Conservation (phyloP, 2,797 vertebrate species). For the Hylomyscus alleni region DNA sequence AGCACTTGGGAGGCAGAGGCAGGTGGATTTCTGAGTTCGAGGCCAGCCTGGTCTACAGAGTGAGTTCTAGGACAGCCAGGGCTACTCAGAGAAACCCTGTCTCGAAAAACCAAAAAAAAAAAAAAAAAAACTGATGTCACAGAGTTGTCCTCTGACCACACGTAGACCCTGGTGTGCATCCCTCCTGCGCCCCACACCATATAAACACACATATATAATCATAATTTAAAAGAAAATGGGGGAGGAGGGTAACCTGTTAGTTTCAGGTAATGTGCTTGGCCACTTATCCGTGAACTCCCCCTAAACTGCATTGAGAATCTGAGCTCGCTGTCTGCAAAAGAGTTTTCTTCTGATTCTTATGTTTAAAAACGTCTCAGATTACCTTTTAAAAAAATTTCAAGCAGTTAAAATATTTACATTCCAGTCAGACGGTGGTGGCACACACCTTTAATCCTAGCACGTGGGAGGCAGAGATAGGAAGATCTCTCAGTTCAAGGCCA, state of each 20-base stretch:
- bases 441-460: neutral
- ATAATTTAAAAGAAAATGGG: conserved; percentile 19
- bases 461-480: neutral
- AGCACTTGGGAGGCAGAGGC: too few relatives aligned
- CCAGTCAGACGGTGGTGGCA: neutral
- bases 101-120: too few relatives aligned
- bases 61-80: too few relatives aligned
- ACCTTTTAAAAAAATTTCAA: conserved; percentile 20
- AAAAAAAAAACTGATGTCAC: neutral
- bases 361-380: conserved; percentile 35
- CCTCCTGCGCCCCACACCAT: neutral
- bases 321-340: conserved; percentile 32
- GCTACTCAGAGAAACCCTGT: too few relatives aligned
- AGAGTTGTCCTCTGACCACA: neutral
- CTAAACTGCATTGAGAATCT: conserved; percentile 20
- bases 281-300: neutral
- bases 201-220: neutral
- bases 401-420: conserved; percentile 12
- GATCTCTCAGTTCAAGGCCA: neutral
- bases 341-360: neutral
- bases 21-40: too few relatives aligned
- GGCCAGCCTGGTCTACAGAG: too few relatives aligned
- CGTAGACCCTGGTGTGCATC: too few relatives aligned
- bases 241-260: neutral
- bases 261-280: conserved; percentile 1